Conservation (phyloP, 2,888 invertebrate species). For the Synergus itoensis region DNA sequence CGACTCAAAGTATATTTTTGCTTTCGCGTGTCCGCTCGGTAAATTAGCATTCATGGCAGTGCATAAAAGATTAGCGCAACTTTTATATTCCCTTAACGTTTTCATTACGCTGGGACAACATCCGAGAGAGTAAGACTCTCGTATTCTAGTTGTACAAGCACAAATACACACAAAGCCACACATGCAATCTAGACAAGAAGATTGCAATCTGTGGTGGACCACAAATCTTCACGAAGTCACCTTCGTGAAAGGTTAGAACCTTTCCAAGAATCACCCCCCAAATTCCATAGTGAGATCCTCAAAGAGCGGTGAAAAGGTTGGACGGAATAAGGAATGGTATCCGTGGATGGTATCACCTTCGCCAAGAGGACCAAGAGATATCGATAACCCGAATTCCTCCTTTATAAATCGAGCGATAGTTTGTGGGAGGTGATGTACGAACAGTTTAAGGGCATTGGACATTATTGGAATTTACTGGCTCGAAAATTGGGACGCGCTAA, state of each 20-base stretch:
- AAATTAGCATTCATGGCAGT: constrained; percentile 39
- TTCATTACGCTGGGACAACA: constrained; percentile 18
- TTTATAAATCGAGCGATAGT: constrained; percentile 68
- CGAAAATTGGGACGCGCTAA: constrained; percentile 71
- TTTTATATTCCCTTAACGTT: constrained; percentile 38
- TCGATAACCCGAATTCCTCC: constrained; percentile 68
- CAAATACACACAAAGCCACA: not conserved
- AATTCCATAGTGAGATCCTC: constrained; percentile 50
- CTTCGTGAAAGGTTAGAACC: too few relatives aligned
- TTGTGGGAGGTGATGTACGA: constrained; percentile 68
- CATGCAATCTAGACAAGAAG: not conserved
- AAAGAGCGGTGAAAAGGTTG: constrained; percentile 42
- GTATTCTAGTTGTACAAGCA: constrained; percentile 9
- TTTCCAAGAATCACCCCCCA: constrained; percentile 39
- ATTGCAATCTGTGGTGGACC: constrained; percentile 42
- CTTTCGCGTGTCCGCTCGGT: constrained; percentile 32
- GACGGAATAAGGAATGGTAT: constrained; percentile 42
- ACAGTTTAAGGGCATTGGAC: constrained; percentile 70
- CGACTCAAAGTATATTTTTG: constrained; percentile 28
- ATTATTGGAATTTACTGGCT: constrained; percentile 74
- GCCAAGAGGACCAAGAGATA: constrained; percentile 63
- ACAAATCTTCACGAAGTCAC: constrained; percentile 29
- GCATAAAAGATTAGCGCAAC: constrained; percentile 40
- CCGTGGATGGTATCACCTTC: constrained; percentile 43
- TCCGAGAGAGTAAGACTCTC: constrained; percentile 1